Base-by-base conservation (phyloP, 2,113 vertebrate genomes). In the Ariopsis seemanni region DNA sequence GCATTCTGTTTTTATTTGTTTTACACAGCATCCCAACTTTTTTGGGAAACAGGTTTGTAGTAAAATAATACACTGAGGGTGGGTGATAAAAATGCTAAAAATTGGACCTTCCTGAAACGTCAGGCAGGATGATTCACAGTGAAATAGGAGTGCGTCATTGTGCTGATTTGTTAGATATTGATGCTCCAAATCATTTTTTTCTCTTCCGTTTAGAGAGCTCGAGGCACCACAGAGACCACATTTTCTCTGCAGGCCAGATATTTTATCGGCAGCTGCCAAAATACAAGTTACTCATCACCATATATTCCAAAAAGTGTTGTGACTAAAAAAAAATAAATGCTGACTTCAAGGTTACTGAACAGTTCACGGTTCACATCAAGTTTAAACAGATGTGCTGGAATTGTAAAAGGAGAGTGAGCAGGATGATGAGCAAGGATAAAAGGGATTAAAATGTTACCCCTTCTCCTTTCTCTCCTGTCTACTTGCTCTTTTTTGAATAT, bases 231-330 rank as follows among this genome's bases (percentile, higher is more conserved):
- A 30, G 14, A 9, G 77, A n/a, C 53, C 53, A 30, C 18, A 30
- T 57, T 18, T 53, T n/a, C 15, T 57, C 34, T 5, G 72, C 72
- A 22, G 48, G 34, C 15, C 27, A 57, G 77, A 58, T 60, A 81
- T 60, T 81, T 81, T 81, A 34, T 58, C n/a, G 17, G 53, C 77
- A 80, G 77, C 27, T 34, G 55, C n/a, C 78, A 58, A 27, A 80
- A 80, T 81, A 81, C 2, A 2, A 81, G 27, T 27, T 42, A 58
- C 11, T 7, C 55, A 9, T 80, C 17, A 30, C 11, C 14, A 78
- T n/a, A 78, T 78, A 27, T 53, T 25, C 50, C 48, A 77, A 53
- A 53, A 50, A 48, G 6, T 11, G 20, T 20, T 20, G 42, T 42
- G 14, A 74, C 1, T 27, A 42, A 42, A 42, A 42, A 42, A 42